phyloP scores from a whole-genome alignment of 2,113 vertebrate genomes.

The Nothobranchius kuhntae region DNA sequence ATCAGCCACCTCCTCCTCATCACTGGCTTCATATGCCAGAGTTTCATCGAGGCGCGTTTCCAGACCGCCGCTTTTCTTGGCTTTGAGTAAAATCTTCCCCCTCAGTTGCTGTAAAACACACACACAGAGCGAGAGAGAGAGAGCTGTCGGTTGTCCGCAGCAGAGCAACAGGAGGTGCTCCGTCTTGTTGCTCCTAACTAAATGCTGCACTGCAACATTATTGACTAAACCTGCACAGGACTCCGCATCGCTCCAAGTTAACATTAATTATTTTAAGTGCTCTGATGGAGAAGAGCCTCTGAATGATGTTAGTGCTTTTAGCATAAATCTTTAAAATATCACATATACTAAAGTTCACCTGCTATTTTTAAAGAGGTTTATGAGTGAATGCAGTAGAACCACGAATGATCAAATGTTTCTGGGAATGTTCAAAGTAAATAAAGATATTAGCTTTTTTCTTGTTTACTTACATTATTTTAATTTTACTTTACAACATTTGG shows the following conservation, averaged over 20 bases:
- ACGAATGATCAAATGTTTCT: too few species aligned
- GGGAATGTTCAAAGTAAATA: too few species aligned
- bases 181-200: constrained; percentile 33
- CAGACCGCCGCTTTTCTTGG: constrained; percentile 84
- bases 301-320: constrained; percentile 28
- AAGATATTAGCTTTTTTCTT: too few species aligned
- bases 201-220: constrained; percentile 22
- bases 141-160: background rate
- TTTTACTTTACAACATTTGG: too few species aligned
- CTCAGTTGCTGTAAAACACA: constrained; percentile 81
- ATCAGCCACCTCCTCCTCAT: constrained; percentile 76
- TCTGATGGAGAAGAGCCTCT: constrained; percentile 41
- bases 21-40: constrained; percentile 74
- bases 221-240: constrained; percentile 8
- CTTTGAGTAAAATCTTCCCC: constrained; percentile 90
- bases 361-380: background rate
- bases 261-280: constrained; percentile 56
- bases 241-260: constrained; percentile 27
- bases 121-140: background rate
- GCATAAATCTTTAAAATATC: constrained; percentile 19
- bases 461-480: too few species aligned
- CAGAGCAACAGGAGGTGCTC: background rate
- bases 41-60: constrained; percentile 72
- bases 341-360: background rate
- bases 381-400: too few species aligned